Percentiles rank a stretch among this genome's conserved stretches.
These are phyloP conservation scores for Petrocephalus sullivani DNA, from an alignment of 2,797 vertebrate species.

Conservation along the genomic window DNA sequence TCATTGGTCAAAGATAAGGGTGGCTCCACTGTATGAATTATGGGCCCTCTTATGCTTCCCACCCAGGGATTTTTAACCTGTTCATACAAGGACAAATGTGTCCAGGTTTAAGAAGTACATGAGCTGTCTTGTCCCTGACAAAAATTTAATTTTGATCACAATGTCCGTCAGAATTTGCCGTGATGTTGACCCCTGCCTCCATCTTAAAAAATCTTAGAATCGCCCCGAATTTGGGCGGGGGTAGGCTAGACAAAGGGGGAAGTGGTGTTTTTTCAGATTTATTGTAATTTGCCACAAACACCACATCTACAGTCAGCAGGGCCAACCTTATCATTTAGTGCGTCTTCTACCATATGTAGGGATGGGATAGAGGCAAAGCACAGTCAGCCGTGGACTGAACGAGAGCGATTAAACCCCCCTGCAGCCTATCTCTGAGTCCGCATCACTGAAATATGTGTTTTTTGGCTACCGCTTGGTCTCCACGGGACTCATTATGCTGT, in stretches of 20 bases:
- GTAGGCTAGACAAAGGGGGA: background rate
- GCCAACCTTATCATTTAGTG: background rate
- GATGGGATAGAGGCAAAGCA: background rate
- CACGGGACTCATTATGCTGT: constrained; percentile 14
- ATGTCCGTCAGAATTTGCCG: background rate
- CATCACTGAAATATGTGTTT: background rate
- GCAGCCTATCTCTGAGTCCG: background rate
- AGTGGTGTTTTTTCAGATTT: background rate
- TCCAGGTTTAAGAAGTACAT: background rate
- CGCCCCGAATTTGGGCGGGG: background rate
- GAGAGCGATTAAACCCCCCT: background rate
- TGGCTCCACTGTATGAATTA: background rate
- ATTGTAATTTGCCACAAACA: background rate
- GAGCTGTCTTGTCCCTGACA: background rate
- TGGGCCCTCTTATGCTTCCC: background rate
- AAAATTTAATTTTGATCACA: background rate
- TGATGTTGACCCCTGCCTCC: background rate
- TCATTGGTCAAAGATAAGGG: background rate
- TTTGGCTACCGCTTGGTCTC: background rate
- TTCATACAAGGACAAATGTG: background rate
- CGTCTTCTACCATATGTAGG: background rate
- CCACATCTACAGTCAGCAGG: background rate
- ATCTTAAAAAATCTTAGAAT: background rate
- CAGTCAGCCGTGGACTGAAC: background rate
- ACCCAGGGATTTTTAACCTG: background rate